These are phyloP conservation scores for Catharus ustulatus DNA, from an alignment of 2,797 vertebrate species.

Conservation along the genomic window DNA sequence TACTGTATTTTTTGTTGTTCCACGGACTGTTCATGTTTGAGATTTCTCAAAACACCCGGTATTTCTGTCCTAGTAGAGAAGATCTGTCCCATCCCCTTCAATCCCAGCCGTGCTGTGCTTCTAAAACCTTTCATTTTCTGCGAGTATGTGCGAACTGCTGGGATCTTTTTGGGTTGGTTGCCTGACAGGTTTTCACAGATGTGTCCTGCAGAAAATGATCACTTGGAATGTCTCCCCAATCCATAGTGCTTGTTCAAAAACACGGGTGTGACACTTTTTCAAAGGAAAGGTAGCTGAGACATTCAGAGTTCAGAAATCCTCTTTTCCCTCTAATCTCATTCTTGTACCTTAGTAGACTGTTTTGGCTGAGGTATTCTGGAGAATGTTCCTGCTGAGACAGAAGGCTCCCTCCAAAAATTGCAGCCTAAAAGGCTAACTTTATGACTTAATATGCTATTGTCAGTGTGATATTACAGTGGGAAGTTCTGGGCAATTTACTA, in stretches of 20 bases:
- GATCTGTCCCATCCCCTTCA: background rate
- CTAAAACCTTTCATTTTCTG: background rate
- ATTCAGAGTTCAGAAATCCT: background rate
- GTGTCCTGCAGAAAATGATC: background rate
- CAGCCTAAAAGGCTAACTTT: background rate
- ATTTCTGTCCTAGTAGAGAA: background rate
- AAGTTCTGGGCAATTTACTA: background rate
- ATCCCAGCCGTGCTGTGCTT: background rate
- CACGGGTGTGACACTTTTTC: background rate
- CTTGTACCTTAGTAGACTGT: background rate
- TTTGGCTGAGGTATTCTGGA: background rate
- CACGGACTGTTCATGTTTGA: background rate
- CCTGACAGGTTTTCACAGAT: background rate
- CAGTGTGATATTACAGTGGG: background rate
- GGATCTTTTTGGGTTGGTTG: background rate
- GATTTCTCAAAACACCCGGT: fast-evolving
- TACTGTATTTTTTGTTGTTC: background rate
- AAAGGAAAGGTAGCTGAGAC: background rate
- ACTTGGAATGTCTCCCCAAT: background rate
- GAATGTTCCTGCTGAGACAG: background rate
- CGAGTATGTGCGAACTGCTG: background rate
- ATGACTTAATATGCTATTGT: background rate
- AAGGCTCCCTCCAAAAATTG: background rate
- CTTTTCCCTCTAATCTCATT: background rate
- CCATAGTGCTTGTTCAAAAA: background rate